Percentiles rank a stretch among this genome's conserved stretches.
phyloP scores from a whole-genome alignment of 1,140 invertebrate species.

The Armadillidium nasatum region DNA sequence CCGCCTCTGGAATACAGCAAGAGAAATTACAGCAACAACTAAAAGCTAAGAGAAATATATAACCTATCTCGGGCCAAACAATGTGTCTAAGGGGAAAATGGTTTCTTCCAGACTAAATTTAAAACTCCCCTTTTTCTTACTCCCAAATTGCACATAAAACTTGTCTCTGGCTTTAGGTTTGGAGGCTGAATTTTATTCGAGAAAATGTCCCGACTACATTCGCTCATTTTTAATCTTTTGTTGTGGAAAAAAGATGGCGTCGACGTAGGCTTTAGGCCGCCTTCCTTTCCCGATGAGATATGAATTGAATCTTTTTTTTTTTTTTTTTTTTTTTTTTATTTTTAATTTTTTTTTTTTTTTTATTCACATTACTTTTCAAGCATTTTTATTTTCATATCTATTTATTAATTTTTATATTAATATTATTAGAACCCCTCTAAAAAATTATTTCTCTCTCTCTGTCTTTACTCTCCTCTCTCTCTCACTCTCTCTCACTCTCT shows the following conservation, averaged over 20 bases:
- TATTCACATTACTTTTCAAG: too few relatives aligned
- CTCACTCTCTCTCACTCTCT: too few relatives aligned
- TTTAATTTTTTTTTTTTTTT: too few relatives aligned
- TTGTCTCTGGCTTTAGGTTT: conserved; percentile 16
- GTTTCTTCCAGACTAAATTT: conserved; percentile 39
- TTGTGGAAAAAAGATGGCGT: background rate
- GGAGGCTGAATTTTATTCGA: background rate
- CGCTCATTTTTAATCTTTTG: background rate
- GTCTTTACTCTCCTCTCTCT: too few relatives aligned
- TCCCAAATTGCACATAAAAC: conserved; percentile 43
- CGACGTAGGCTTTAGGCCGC: too few relatives aligned
- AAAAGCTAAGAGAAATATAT: background rate
- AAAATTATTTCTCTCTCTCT: too few relatives aligned
- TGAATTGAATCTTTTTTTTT: too few relatives aligned
- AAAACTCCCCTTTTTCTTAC: conserved; percentile 30
- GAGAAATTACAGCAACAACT: background rate
- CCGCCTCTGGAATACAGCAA: background rate
- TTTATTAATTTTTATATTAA: too few relatives aligned
- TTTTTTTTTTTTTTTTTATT: too few relatives aligned
- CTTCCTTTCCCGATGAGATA: background rate
- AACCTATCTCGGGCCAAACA: conserved; percentile 28
- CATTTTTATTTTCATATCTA: too few relatives aligned
- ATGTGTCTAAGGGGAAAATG: conserved; percentile 37
- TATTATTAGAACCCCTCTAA: too few relatives aligned
- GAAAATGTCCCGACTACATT: background rate